Conservation (phyloP, 53 echinoderm and acorn worm genomes). For the Hippasteria phrygiana region DNA sequence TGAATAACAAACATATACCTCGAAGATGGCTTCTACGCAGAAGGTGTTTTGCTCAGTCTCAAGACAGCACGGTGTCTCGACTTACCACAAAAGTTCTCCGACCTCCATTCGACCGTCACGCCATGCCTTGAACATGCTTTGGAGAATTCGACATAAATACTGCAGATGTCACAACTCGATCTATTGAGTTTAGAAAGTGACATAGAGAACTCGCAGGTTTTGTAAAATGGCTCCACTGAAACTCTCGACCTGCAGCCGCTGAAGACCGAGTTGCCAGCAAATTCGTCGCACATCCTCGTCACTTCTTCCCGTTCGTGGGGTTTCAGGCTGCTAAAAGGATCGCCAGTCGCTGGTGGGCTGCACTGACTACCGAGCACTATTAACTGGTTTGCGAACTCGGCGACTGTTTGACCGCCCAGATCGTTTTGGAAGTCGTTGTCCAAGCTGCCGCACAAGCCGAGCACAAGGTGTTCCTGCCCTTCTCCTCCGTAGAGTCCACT, state of each 20-base stretch:
- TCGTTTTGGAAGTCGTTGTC: conserved; percentile 52
- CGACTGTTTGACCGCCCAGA: not conserved
- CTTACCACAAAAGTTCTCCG: conserved; percentile 24
- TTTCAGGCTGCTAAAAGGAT: not conserved
- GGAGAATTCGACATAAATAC: not conserved
- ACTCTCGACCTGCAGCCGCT: conserved; percentile 30
- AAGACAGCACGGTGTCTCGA: too few relatives aligned
- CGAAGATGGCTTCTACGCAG: too few relatives aligned
- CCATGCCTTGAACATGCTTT: not conserved
- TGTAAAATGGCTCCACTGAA: not conserved
- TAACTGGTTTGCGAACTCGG: not conserved
- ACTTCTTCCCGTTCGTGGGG: not conserved
- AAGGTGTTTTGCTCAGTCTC: too few relatives aligned
- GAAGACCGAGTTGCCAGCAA: not conserved
- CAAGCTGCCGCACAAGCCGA: conserved; percentile 66
- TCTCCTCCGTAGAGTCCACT: not conserved
- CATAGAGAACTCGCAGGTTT: conserved; percentile 60
- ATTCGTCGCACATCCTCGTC: not conserved
- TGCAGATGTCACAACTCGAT: conserved; percentile 12
- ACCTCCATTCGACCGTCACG: conserved; percentile 5
- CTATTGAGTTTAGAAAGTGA: conserved; percentile 24
- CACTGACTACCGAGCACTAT: not conserved
- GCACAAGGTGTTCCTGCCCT: not conserved
- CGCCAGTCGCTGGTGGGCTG: not conserved
- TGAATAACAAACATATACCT: too few relatives aligned